Conservation (phyloP, 1,140 invertebrate species). For the Druon quercuslanigerum region DNA sequence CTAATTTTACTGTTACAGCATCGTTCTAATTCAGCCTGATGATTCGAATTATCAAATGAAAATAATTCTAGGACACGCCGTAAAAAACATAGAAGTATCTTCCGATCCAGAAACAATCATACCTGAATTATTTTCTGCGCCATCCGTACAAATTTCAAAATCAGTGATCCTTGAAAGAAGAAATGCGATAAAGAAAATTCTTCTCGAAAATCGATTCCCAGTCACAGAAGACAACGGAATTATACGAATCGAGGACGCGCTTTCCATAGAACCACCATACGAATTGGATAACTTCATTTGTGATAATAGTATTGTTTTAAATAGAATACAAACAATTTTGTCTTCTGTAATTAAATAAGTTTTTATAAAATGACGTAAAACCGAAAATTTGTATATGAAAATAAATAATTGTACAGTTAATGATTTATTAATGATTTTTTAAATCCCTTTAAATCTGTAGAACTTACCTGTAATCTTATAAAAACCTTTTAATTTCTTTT, state of each 20-base stretch:
- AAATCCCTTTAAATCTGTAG: too few relatives aligned
- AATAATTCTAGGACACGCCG: slow-evolving; percentile 61
- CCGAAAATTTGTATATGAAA: too few relatives aligned
- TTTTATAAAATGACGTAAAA: too few relatives aligned
- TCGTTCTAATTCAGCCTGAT: slow-evolving; percentile 62
- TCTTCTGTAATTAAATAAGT: slow-evolving; percentile 37
- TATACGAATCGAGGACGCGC: slow-evolving; percentile 60
- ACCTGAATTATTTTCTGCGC: slow-evolving; percentile 62
- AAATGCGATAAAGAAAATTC: slow-evolving; percentile 55
- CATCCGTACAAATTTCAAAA: slow-evolving; percentile 44
- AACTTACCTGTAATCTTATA: too few relatives aligned
- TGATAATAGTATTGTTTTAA: slow-evolving; percentile 65
- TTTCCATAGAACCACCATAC: slow-evolving; percentile 69
- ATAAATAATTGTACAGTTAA: too few relatives aligned
- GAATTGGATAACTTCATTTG: slow-evolving; percentile 62
- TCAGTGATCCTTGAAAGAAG: slow-evolving; percentile 52
- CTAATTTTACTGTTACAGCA: slow-evolving; percentile 50
- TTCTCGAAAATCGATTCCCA: slow-evolving; percentile 65
- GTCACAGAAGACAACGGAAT: slow-evolving; percentile 60
- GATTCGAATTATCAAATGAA: slow-evolving; percentile 50
- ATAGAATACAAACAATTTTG: slow-evolving; percentile 64
- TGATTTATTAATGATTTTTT: too few relatives aligned
- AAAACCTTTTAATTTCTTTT: too few relatives aligned
- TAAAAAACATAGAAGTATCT: slow-evolving; percentile 59
- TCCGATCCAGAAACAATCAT: slow-evolving; percentile 45